Evolutionary conservation across 1,140 invertebrate genomes (phyloP), one percentile per base, ranked within the genome.

Genomic region (Megalonaias nervosa): DNA sequence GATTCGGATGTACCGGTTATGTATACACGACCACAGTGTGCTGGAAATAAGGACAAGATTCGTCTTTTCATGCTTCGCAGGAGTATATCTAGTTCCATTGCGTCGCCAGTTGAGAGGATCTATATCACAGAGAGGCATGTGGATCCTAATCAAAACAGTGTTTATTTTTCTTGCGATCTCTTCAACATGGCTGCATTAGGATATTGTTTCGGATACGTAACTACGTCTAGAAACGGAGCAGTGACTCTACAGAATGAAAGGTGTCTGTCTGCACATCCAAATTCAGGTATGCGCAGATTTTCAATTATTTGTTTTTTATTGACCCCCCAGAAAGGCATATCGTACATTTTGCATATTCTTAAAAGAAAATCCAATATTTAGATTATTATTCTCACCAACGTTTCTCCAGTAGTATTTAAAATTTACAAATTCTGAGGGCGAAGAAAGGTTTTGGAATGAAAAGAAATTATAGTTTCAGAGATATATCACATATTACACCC

Each of bases 181-280:
- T 77, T 71, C 69, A 19, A 77, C n/a, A 72, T 70, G 9, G 13
- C 21, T 16, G 68, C 75, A 23, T n/a, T 26, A 56, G 69, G 75
- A 15, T 77, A 71, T 56, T 77, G 75, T 57, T 77, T 77, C 68
- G 69, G 72, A 55, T 56, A 67, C 1, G 75, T 77, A 23, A 71
- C 75, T 16, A 56, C 72, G 0, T 64, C 62, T 17, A 67, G 75
- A n/a, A 58, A 21, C 1, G 64, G 64, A 23, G 55, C 62, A 16
- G 55, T 72, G 19, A 72, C 72, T 64, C 71, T 71, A 56, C 75
- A 77, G 57, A 77, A 69, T 19, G 75, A 77, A 71, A 31, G 65
- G 13, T 77, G 75, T 38, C 17, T 59, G 6, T 77, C 75, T 17
- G 75, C 75, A 60, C 75, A 77, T 61, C 75, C 75, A 55, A 62